Conservation (phyloP, 2,113 vertebrate species). For the Hippocampus abdominalis region DNA sequence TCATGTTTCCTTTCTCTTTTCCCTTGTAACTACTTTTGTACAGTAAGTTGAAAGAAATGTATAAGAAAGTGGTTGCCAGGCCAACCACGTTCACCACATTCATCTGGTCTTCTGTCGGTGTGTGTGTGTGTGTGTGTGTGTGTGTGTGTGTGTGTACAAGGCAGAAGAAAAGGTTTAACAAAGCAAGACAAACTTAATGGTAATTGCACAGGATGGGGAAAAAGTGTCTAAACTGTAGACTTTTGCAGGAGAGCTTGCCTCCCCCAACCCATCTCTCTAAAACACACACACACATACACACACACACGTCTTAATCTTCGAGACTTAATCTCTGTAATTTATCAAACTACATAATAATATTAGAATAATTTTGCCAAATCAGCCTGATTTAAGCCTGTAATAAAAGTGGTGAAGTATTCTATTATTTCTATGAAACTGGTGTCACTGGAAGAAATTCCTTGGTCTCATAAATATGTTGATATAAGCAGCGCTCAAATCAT, state of each 20-base stretch:
- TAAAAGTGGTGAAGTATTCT: not conserved
- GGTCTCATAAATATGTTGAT: slow-evolving; percentile 4
- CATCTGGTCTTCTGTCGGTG: slow-evolving; percentile 37
- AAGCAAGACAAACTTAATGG: slow-evolving; percentile 22
- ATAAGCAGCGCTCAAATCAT: slow-evolving; percentile 2
- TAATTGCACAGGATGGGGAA: slow-evolving; percentile 33
- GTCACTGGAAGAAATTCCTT: not conserved
- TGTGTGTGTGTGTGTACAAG: slow-evolving; percentile 21
- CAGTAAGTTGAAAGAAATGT: slow-evolving; percentile 53
- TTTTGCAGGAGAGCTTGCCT: no score
- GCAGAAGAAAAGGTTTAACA: slow-evolving; percentile 31
- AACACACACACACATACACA: not conserved
- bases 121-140: slow-evolving; percentile 28
- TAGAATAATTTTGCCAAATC: slow-evolving; percentile 1
- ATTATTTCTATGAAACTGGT: not conserved
- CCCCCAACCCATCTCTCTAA: not conserved
- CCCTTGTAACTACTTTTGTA: slow-evolving; percentile 41
- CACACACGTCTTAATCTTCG: not conserved
- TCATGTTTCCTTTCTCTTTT: slow-evolving; percentile 20
- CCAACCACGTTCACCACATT: slow-evolving; percentile 57
- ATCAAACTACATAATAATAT: not conserved
- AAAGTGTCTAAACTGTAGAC: no score
- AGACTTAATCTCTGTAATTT: not conserved
- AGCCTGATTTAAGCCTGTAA: not conserved
- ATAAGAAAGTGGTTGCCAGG: slow-evolving; percentile 72